phyloP scores from a whole-genome alignment of 2,113 vertebrate genomes.

The Melospiza melodia region DNA sequence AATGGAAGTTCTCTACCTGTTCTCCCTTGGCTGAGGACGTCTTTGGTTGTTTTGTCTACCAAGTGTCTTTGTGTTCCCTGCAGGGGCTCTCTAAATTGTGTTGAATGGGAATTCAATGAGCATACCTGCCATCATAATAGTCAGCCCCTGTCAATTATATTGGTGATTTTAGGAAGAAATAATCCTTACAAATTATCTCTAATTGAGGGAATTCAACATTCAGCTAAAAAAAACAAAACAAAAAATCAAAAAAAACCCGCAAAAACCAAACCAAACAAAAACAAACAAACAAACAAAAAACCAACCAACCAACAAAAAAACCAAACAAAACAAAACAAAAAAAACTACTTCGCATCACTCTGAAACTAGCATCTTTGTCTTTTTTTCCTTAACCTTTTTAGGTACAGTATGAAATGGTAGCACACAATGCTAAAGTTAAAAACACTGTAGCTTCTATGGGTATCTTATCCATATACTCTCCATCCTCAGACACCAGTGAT shows the following conservation, averaged over 20 bases:
- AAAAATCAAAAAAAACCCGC: too few relatives aligned
- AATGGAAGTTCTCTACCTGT: neutral
- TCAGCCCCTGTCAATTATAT: too few relatives aligned
- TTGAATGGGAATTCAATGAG: too few relatives aligned
- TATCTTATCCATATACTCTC: neutral
- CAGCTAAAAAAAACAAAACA: too few relatives aligned
- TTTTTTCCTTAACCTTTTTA: neutral
- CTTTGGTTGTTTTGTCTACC: neutral
- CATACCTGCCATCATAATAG: too few relatives aligned
- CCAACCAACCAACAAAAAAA: too few relatives aligned
- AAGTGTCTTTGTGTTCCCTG: neutral
- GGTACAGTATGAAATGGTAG: neutral
- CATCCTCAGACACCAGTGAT: neutral
- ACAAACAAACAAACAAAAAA: too few relatives aligned
- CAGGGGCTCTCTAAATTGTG: neutral
- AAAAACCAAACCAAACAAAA: too few relatives aligned
- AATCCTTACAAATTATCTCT: too few relatives aligned
- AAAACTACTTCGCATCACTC: neutral
- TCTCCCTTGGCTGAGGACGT: neutral
- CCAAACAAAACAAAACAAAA: too few relatives aligned
- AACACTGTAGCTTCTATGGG: neutral
- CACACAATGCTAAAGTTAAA: neutral
- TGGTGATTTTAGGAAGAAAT: too few relatives aligned
- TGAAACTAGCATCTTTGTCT: neutral
- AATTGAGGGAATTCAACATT: too few relatives aligned